Conservation (phyloP, 2,888 invertebrate species). For the Eilema griseolum region DNA sequence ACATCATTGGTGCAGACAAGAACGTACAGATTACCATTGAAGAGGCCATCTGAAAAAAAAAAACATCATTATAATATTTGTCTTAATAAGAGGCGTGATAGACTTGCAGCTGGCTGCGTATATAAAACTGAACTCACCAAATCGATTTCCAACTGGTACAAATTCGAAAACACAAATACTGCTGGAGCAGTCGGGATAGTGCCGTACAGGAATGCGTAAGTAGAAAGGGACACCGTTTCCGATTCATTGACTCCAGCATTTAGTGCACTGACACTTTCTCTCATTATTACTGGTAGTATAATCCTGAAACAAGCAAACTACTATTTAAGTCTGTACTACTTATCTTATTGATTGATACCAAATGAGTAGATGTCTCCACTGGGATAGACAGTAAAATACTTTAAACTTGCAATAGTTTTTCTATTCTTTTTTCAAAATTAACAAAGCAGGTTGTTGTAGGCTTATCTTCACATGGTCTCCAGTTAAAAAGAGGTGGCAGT, state of each 20-base stretch:
- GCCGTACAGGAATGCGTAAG: constrained; percentile 98
- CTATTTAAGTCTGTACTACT: not conserved
- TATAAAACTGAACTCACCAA: constrained; percentile 86
- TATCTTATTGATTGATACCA: too few relatives aligned
- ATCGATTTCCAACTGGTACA: constrained; percentile 95
- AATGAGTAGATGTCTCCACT: too few relatives aligned
- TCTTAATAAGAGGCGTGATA: not conserved
- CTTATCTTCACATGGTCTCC: too few relatives aligned
- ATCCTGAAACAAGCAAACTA: constrained; percentile 83
- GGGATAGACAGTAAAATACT: too few relatives aligned
- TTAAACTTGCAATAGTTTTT: too few relatives aligned
- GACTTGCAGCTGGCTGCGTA: not conserved
- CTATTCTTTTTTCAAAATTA: too few relatives aligned
- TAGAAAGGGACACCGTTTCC: constrained; percentile 94
- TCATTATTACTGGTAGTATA: constrained; percentile 93
- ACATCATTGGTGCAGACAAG: constrained; percentile 97
- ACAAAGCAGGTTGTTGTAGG: too few relatives aligned
- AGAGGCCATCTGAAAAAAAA: constrained; percentile 92
- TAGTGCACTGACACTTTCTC: constrained; percentile 93
- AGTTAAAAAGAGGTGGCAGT: too few relatives aligned
- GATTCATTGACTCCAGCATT: constrained; percentile 90
- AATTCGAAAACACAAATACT: constrained; percentile 97
- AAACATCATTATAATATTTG: too few relatives aligned
- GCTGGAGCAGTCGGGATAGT: constrained; percentile 98
- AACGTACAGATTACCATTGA: constrained; percentile 98